Conservation (phyloP, 2,113 vertebrate genomes). For the Aix galericulata region DNA sequence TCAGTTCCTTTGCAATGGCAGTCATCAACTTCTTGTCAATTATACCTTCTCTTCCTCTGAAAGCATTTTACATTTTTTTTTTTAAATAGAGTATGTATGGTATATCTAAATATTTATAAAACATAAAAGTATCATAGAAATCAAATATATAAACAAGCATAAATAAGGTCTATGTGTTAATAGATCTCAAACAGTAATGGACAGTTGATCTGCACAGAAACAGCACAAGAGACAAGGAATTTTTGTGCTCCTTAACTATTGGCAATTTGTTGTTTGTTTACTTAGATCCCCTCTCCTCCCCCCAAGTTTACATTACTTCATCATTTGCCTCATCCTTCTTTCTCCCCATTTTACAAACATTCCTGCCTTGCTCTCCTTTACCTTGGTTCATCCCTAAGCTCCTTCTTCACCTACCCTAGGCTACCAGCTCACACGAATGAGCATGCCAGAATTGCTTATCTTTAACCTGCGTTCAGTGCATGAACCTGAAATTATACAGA, state of each 20-base stretch:
- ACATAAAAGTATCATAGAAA: too few species aligned
- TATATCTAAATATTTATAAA: too few species aligned
- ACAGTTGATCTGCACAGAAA: neutral
- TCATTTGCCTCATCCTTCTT: neutral
- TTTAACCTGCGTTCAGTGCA: neutral
- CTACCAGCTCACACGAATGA: neutral
- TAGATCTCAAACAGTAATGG: neutral
- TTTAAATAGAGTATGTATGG: neutral
- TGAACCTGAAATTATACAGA: neutral
- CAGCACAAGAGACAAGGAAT: neutral
- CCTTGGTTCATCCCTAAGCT: neutral
- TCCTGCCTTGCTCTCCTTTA: neutral
- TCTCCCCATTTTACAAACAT: neutral
- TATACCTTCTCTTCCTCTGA: neutral
- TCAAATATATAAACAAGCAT: too few species aligned
- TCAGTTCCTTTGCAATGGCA: neutral
- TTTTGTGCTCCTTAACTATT: neutral
- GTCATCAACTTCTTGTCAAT: neutral
- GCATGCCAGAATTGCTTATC: neutral
- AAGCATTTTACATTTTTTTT: neutral
- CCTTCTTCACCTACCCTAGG: neutral
- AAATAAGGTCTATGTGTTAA: neutral
- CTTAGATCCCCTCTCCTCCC: neutral
- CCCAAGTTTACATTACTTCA: neutral
- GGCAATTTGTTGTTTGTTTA: neutral